Percentiles rank a stretch among this genome's conserved stretches.
phyloP scores from a whole-genome alignment of 2,888 invertebrate species.

The Lymantria dispar region DNA sequence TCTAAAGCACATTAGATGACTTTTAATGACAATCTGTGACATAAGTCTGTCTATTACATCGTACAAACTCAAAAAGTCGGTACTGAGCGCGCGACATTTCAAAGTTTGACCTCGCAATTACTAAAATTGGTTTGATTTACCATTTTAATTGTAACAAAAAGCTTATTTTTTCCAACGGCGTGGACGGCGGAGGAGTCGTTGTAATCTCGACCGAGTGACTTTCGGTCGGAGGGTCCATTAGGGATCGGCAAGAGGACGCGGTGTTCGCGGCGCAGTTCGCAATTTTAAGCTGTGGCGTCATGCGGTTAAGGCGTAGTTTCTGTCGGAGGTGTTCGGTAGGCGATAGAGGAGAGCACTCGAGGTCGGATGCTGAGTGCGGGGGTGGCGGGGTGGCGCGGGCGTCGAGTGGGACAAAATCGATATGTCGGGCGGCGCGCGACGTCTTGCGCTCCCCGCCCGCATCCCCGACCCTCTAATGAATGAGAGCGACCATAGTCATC shows the following conservation, averaged over 20 bases:
- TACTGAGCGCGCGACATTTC: conserved; percentile 61
- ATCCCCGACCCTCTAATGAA: conserved; percentile 71
- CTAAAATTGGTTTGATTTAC: conserved; percentile 82
- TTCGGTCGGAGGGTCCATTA: conserved; percentile 75
- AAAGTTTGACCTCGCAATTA: conserved; percentile 81
- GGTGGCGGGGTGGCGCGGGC: conserved; percentile 59
- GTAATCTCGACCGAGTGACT: conserved; percentile 80
- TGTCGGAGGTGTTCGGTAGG: conserved; percentile 77
- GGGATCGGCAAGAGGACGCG: conserved; percentile 60
- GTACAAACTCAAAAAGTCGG: conserved; percentile 63
- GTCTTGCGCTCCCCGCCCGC: conserved; percentile 72
- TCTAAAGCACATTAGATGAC: background rate
- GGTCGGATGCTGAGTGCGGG: conserved; percentile 80
- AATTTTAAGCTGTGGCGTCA: conserved; percentile 76
- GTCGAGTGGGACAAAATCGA: conserved; percentile 78
- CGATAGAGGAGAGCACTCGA: conserved; percentile 81
- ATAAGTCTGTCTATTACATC: conserved; percentile 55
- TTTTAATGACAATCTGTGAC: conserved; percentile 23
- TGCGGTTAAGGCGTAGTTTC: conserved; percentile 78
- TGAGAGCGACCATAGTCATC: conserved; percentile 80
- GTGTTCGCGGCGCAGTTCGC: conserved; percentile 47
- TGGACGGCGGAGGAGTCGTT: conserved; percentile 60
- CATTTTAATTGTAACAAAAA: conserved; percentile 83
- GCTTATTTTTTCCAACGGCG: conserved; percentile 75
- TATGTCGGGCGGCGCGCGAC: conserved; percentile 81